Evolutionary conservation across 2,797 vertebrate genomes (phyloP).

Genomic region (Myotis myotis): DNA sequence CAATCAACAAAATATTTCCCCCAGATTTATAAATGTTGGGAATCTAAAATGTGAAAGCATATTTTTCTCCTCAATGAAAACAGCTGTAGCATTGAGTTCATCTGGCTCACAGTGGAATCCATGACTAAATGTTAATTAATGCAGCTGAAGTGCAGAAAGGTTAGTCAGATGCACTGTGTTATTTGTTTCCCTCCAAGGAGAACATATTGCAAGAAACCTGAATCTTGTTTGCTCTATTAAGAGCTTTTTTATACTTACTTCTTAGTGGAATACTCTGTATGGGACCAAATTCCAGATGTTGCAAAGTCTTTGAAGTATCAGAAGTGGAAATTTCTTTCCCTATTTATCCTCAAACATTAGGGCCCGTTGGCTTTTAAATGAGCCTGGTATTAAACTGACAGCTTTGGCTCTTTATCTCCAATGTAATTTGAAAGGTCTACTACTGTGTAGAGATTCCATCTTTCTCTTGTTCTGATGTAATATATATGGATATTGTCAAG

Average conservation of each 20-base stretch:
- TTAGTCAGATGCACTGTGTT: slow-evolving; percentile 59
- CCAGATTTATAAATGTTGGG: slow-evolving; percentile 60
- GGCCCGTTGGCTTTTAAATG: slow-evolving; percentile 44
- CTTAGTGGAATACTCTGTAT: slow-evolving; percentile 55
- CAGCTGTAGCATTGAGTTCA: slow-evolving; percentile 74
- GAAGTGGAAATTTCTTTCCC: slow-evolving; percentile 49
- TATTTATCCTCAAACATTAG: slow-evolving; percentile 37
- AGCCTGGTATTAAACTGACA: neutral
- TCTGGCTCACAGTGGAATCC: slow-evolving; percentile 70
- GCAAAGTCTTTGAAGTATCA: slow-evolving; percentile 73
- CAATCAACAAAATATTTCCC: slow-evolving; percentile 49
- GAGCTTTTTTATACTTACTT: slow-evolving; percentile 65
- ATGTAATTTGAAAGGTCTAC: neutral
- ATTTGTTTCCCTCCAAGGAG: slow-evolving; percentile 54
- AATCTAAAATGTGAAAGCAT: slow-evolving; percentile 67
- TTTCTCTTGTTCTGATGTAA: neutral
- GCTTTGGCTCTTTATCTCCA: slow-evolving; percentile 21
- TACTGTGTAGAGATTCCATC: neutral
- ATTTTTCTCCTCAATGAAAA: slow-evolving; percentile 65
- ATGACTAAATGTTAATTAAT: slow-evolving; percentile 79
- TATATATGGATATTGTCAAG: neutral
- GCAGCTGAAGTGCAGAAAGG: slow-evolving; percentile 68
- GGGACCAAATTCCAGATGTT: slow-evolving; percentile 74
- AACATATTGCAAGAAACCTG: slow-evolving; percentile 72
- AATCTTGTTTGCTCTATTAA: slow-evolving; percentile 70